These are phyloP conservation scores for Polia nebulosa DNA, from an alignment of 2,888 invertebrate genomes.

Conservation along the genomic window DNA sequence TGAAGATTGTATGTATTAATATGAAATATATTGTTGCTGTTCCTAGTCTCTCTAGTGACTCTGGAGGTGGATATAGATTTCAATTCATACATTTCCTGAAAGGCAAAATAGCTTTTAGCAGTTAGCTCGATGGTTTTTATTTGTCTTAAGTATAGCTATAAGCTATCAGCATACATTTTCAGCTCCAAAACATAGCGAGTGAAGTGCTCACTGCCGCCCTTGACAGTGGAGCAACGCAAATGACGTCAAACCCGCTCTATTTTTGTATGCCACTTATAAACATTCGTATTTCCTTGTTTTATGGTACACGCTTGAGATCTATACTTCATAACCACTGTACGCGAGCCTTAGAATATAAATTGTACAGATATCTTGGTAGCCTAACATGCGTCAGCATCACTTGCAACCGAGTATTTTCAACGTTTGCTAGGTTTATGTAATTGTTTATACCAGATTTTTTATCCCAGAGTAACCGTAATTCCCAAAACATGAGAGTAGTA, in stretches of 20 bases:
- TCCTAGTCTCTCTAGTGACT: neutral
- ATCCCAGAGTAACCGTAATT: constrained; percentile 20
- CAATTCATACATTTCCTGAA: neutral
- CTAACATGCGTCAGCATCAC: constrained; percentile 42
- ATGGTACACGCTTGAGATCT: constrained; percentile 42
- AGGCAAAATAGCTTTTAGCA: neutral
- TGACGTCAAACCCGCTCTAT: constrained; percentile 67
- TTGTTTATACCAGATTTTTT: constrained; percentile 22
- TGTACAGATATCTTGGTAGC: constrained; percentile 23
- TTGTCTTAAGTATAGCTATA: neutral
- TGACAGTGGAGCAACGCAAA: constrained; percentile 66
- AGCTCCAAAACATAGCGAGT: constrained; percentile 32
- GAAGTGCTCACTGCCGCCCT: constrained; percentile 56
- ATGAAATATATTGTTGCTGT: neutral
- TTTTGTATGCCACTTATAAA: constrained; percentile 67
- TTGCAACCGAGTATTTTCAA: constrained; percentile 25
- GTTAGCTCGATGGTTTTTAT: neutral
- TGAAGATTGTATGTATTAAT: too few relatives aligned
- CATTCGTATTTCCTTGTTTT: constrained; percentile 70
- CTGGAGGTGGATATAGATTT: neutral
- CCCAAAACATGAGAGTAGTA: constrained; percentile 12
- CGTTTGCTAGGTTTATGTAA: constrained; percentile 20
- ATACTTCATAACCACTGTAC: constrained; percentile 40
- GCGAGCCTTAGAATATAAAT: constrained; percentile 35
- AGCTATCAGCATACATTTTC: constrained; percentile 42